A percentile compares a stretch with the other conserved stretches of the same genome.
Evolutionary conservation across 2,888 invertebrate genomes (phyloP).

Genomic region (Mesochorus sp.): DNA sequence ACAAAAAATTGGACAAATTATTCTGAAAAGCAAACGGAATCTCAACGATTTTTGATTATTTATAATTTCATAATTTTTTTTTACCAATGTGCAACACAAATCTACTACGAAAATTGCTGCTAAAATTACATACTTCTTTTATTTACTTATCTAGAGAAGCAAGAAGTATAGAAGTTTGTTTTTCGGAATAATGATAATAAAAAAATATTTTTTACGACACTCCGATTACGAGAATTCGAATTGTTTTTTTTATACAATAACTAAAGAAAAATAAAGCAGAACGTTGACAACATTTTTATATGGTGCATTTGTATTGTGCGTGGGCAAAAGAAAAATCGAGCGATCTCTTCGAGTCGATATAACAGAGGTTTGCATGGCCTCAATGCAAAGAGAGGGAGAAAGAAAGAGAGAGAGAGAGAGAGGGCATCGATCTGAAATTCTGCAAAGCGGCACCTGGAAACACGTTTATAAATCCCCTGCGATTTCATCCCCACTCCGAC

Average conservation of each 20-base stretch:
- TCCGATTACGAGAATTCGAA: too few relatives aligned
- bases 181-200: too few relatives aligned
- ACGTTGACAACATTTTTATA: background rate
- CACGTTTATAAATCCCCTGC: conserved; percentile 51
- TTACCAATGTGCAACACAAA: too few relatives aligned
- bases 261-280: background rate
- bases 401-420: conserved; percentile 17
- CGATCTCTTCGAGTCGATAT: conserved; percentile 42
- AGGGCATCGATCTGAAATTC: conserved; percentile 60
- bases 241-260: background rate
- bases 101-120: too few relatives aligned
- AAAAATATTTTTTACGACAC: too few relatives aligned
- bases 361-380: conserved; percentile 30
- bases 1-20: too few relatives aligned
- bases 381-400: conserved; percentile 11
- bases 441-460: conserved; percentile 58
- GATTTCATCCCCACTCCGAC: background rate
- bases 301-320: background rate
- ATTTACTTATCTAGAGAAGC: too few relatives aligned
- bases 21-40: too few relatives aligned
- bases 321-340: background rate
- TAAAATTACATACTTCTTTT: too few relatives aligned
- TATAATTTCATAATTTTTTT: too few relatives aligned
- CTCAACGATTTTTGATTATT: too few relatives aligned
- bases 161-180: too few relatives aligned